Percentiles rank a stretch among this genome's conserved stretches.
Evolutionary conservation across 2,797 vertebrate genomes (phyloP).

Genomic region (Vipera latastei): DNA sequence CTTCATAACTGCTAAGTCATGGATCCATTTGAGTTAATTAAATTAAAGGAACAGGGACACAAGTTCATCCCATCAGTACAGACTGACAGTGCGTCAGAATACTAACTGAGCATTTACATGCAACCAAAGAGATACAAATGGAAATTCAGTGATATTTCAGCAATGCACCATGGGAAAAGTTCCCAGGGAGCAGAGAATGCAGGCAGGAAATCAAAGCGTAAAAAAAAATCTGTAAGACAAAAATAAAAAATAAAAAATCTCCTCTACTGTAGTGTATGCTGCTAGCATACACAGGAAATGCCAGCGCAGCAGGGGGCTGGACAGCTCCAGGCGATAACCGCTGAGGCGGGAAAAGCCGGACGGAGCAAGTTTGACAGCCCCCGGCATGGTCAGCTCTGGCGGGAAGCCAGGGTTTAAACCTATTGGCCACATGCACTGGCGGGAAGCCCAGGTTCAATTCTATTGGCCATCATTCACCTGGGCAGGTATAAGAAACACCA

Average conservation of each 20-base stretch:
- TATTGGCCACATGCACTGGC: too few species aligned
- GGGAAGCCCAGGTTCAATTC: too few species aligned
- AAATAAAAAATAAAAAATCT: slow-evolving; percentile 42
- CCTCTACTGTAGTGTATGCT: too few species aligned
- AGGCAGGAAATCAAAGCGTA: slow-evolving; percentile 63
- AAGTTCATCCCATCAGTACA: slow-evolving; percentile 70
- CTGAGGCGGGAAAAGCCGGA: too few species aligned
- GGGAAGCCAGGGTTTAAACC: too few species aligned
- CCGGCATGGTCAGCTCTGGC: too few species aligned
- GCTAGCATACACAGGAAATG: too few species aligned
- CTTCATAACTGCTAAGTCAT: slow-evolving; percentile 60
- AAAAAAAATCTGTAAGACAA: slow-evolving; percentile 49
- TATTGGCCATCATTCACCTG: too few species aligned
- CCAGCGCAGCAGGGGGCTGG: too few species aligned
- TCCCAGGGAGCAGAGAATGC: slow-evolving; percentile 42
- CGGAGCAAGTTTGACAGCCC: too few species aligned
- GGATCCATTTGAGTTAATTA: slow-evolving; percentile 72
- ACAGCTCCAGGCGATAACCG: too few species aligned
- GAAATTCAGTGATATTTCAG: slow-evolving; percentile 50
- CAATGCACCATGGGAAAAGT: slow-evolving; percentile 48
- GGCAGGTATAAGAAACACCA: too few species aligned
- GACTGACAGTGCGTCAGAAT: slow-evolving; percentile 58
- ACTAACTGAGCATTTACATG: slow-evolving; percentile 68
- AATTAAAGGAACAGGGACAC: slow-evolving; percentile 69
- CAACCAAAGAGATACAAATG: slow-evolving; percentile 65